Evolutionary conservation across 2,113 vertebrate genomes (phyloP).

Genomic region (Orthochromis malagaraziensis): DNA sequence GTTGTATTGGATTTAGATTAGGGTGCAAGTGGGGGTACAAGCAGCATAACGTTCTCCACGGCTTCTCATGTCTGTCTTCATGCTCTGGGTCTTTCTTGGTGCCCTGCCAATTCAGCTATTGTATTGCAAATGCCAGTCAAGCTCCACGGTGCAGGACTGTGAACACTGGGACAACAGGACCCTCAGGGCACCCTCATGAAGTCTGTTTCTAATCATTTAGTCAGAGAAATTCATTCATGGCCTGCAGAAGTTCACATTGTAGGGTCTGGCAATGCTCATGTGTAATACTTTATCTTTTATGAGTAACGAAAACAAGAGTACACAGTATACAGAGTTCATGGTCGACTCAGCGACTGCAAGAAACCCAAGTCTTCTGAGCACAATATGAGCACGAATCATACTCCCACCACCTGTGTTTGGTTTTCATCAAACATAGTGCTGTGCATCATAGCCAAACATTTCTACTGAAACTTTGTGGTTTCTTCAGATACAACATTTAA

Average conservation of each 20-base stretch:
- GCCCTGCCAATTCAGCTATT: not conserved
- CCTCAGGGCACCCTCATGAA: not conserved
- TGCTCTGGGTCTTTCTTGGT: not conserved
- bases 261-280: not conserved
- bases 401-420: not conserved
- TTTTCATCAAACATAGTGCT: not conserved
- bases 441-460: not conserved
- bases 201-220: not conserved
- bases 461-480: not conserved
- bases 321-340: not conserved
- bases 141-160: not conserved
- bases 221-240: not conserved
- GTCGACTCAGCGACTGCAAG: not conserved
- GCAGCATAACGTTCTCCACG: not conserved
- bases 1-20: not conserved
- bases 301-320: not conserved
- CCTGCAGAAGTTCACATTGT: not conserved
- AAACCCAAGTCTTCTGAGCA: not conserved
- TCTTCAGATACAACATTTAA: not conserved
- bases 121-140: not conserved
- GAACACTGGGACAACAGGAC: not conserved
- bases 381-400: not conserved
- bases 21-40: not conserved
- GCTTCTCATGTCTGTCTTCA: not conserved
- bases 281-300: not conserved